phyloP scores from a whole-genome alignment of 2,113 vertebrate genomes.

The Hippocampus zosterae region DNA sequence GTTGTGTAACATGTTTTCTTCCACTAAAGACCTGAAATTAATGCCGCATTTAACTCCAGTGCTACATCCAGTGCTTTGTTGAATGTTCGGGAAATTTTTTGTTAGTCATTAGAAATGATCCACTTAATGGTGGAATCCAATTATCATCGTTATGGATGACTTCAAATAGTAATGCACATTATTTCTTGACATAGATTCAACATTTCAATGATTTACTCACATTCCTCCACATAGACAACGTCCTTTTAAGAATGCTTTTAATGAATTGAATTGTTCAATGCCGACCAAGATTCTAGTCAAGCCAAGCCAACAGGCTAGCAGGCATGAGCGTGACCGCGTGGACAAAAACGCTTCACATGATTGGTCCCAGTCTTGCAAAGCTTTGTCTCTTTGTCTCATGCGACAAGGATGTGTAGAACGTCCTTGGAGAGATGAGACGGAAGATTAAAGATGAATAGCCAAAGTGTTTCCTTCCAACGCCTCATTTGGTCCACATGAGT shows the following conservation, averaged over 20 bases:
- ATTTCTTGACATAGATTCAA: neutral
- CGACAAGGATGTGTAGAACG: conserved; percentile 54
- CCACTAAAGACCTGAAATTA: neutral
- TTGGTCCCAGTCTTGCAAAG: conserved; percentile 19
- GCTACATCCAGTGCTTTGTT: neutral
- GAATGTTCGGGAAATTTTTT: no score
- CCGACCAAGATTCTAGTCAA: neutral
- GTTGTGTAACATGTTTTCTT: neutral
- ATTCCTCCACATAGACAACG: neutral
- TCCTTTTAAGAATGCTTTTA: neutral
- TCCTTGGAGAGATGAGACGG: conserved; percentile 58
- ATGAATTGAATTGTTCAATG: neutral
- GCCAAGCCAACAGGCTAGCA: neutral
- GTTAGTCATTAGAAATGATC: neutral
- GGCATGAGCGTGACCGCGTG: neutral
- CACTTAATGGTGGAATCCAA: no score
- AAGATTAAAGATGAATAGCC: conserved; percentile 60
- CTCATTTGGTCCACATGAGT: conserved; percentile 69
- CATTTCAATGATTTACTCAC: neutral
- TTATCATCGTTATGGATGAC: no score
- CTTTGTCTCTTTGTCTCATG: conserved; percentile 43
- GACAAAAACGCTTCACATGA: conserved; percentile 1
- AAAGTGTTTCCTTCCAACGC: conserved; percentile 56
- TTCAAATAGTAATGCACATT: neutral
- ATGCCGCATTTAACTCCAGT: neutral